Evolutionary conservation across 2,113 vertebrate species (phyloP), one percentile per base, ranked within the genome.

Genomic region (Apodemus speciosus): DNA sequence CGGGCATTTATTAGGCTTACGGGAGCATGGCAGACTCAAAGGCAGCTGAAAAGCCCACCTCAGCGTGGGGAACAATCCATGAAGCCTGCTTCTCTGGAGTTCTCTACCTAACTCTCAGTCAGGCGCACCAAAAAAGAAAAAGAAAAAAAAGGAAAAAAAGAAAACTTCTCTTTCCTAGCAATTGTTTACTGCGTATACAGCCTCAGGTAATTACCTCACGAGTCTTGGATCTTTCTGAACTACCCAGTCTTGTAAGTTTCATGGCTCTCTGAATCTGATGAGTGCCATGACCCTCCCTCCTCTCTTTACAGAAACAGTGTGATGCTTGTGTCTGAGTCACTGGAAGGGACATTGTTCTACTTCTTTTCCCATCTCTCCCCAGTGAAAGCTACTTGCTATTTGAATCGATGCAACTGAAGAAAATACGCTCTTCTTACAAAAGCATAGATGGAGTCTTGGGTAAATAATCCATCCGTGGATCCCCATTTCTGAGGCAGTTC

Each of bases 391-490:
- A 88, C 43, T 83, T 85, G 58, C 1, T 76, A 51, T 49, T 81
- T 21, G n/a, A 66, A 5, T 51, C 62, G 81, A 62, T 16, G 25
- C 85, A 91, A 40, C 8, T 68, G 79, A 76, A 38, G 49, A 91
- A 95, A 95, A 90, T 53, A 79, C 83, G 73, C 27, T 86, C 25
- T 85, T 91, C 92, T 58, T n/a, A 85, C 91, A 91, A 56, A 79
- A 84, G 20, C 27, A 32, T 15, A 64, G 27, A 27, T 58, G 40
- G 7, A 30, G n/a, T 38, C 87, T 93, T 62, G 51, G 11, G 21
- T 21, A 53, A 60, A 35, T 35, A 60, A 27, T 92, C 92, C 38
- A 53, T 38, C 56, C 46, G 53, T 35, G 14, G n/a, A 49, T 7
- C 6, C 30, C 4, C 11, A 46, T 49, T 85, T 79, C n/a, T 32